phyloP scores from a whole-genome alignment of 2,888 invertebrate genomes.

The Elegia similella region DNA sequence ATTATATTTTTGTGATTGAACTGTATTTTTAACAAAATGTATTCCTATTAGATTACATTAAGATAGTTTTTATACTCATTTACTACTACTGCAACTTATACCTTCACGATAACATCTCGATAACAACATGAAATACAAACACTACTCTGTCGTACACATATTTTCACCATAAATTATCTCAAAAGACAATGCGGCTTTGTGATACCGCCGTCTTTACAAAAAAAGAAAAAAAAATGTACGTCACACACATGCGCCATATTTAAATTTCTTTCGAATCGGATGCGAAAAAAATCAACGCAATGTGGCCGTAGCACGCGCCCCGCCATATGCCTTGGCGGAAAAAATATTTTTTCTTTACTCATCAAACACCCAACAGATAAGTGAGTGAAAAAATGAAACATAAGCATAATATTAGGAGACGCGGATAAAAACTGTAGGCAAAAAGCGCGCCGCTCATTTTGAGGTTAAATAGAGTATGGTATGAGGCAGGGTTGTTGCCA shows the following conservation, averaged over 20 bases:
- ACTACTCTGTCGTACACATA: neutral
- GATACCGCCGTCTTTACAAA: constrained; percentile 44
- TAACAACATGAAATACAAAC: neutral
- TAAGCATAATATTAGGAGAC: constrained; percentile 78
- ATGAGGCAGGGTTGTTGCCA: constrained; percentile 36
- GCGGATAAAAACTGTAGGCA: constrained; percentile 59
- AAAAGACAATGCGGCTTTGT: constrained; percentile 20
- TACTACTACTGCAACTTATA: neutral
- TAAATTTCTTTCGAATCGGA: constrained; percentile 76
- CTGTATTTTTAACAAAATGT: too few species aligned
- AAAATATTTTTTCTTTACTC: constrained; percentile 65
- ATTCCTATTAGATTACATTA: neutral
- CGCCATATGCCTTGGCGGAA: constrained; percentile 59
- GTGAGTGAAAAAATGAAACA: constrained; percentile 73
- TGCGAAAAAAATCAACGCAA: constrained; percentile 78
- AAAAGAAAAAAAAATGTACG: constrained; percentile 49
- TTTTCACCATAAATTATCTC: constrained; percentile 1
- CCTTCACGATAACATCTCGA: neutral
- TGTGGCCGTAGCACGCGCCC: constrained; percentile 73
- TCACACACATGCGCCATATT: constrained; percentile 69
- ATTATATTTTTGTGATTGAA: too few species aligned
- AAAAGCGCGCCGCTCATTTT: constrained; percentile 48
- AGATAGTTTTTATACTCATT: neutral
- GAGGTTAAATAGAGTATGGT: constrained; percentile 70
- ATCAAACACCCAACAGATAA: constrained; percentile 71